Evolutionary conservation across 2,113 vertebrate species (phyloP), one percentile per base, ranked within the genome.

Genomic region (Sula dactylatra): DNA sequence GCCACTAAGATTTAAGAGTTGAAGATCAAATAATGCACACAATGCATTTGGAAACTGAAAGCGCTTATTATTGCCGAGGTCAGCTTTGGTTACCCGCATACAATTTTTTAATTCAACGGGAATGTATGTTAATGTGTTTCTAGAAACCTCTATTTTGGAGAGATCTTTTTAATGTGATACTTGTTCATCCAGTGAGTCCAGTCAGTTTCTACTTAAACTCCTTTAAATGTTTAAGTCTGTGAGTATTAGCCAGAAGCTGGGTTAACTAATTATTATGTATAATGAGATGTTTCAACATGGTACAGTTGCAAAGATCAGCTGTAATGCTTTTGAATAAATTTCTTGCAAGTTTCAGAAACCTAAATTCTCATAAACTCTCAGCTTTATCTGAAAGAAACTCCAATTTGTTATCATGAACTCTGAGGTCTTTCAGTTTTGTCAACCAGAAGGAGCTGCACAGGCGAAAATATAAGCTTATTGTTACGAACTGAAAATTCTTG

Each of bases 91-190:
- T 82, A 97, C 79, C 77, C 90, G 55, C 36, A 24, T 83, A 79
- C 95, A 98, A 55, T 95, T 97, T 95, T 98, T 98, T 58, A 98
- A 88, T 96, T 98, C 96, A 90, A 97, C 72, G 18, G 97, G 97
- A 93, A 98, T 29, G 18, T 92, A 49, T 85, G 83, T 72, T 54
- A 98, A 86, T 26, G 55, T 14, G 72, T 98, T 98, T 83, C 94
- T 81, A 44, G 98, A 97, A 96, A 97, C 91, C 42, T 95, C 90
- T 71, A 97, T 38, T 49, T 94, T 87, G 20, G 67, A 58, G 42
- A 98, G 88, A 26, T 95, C 90, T 94, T 71, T 93, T 71, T 97
- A 62, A 93, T 87, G 88, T 32, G 86, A 49, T 36, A 98, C 86
- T 61, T 95, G 86, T 64, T 97, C 97, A 65, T 95, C 88, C 84